Evolutionary conservation across 1,140 invertebrate genomes (phyloP).

Genomic region (Diprion similis): DNA sequence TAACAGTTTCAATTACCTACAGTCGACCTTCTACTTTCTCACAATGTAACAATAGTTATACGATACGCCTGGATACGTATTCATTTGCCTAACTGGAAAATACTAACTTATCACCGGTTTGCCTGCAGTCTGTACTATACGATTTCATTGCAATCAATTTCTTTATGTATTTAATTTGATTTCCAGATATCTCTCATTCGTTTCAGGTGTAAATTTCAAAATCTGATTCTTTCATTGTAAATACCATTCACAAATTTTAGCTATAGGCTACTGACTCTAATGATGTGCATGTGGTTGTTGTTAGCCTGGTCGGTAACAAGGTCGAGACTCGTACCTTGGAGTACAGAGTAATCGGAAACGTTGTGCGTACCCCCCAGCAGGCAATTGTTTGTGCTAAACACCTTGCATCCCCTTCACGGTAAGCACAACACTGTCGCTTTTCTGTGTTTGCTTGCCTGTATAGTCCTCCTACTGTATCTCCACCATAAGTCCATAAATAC

Average conservation of each 20-base stretch:
- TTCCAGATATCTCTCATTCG: too few species aligned
- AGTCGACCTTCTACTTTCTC: constrained; percentile 12
- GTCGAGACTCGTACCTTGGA: constrained; percentile 64
- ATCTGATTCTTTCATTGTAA: too few species aligned
- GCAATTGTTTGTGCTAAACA: constrained; percentile 33
- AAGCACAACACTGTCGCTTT: constrained; percentile 29
- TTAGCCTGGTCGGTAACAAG: constrained; percentile 64
- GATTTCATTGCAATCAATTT: too few species aligned
- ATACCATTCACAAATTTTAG: too few species aligned
- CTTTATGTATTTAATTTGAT: too few species aligned
- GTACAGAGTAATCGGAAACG: constrained; percentile 63
- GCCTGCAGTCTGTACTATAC: too few species aligned
- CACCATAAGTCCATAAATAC: not conserved
- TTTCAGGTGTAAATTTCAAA: too few species aligned
- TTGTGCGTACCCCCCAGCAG: constrained; percentile 36
- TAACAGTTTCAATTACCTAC: constrained; percentile 4
- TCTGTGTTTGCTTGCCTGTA: constrained; percentile 1
- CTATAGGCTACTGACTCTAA: constrained; percentile 11
- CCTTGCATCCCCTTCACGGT: constrained; percentile 30
- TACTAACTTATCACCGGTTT: too few species aligned
- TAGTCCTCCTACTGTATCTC: constrained; percentile 9
- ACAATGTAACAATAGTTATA: constrained; percentile 16
- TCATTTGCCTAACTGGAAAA: not conserved
- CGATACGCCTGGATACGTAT: not conserved
- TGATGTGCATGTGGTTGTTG: constrained; percentile 32